A percentile compares a stretch with the other conserved stretches of the same genome.
phyloP scores from a whole-genome alignment of 30 jellyfish, hydroid and myxozoan genomes.

The Hydractinia echinata region DNA sequence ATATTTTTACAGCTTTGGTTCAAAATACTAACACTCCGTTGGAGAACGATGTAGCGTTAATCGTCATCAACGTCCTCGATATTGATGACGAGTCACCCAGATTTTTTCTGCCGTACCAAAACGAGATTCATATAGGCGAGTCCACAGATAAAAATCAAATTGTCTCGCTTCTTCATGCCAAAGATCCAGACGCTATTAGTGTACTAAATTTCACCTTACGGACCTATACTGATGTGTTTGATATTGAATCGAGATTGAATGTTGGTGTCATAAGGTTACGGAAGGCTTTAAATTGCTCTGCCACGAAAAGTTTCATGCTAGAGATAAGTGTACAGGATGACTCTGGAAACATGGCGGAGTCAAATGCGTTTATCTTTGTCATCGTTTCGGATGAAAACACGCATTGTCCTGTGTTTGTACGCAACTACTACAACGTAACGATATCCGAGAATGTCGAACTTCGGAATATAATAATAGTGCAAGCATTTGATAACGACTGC shows the following conservation, averaged over 20 bases:
- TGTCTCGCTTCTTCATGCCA: neutral
- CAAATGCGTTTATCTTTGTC: neutral
- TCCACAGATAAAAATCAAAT: neutral
- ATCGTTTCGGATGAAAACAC: neutral
- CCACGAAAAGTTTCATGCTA: neutral
- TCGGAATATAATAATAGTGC: neutral
- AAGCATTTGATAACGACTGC: conserved; percentile 5
- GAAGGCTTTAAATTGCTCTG: neutral
- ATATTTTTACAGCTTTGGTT: neutral
- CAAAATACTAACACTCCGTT: neutral
- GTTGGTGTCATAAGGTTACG: neutral
- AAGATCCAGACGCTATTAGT: conserved; percentile 1
- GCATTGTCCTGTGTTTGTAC: neutral
- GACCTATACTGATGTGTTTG: neutral
- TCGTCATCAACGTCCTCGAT: neutral
- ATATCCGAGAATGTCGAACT: neutral
- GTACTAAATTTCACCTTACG: neutral
- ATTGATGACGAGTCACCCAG: neutral
- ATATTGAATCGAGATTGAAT: neutral
- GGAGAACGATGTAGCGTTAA: neutral
- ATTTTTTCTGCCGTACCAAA: neutral
- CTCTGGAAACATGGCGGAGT: neutral
- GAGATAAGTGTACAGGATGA: neutral
- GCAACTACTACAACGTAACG: neutral
- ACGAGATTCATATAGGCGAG: neutral